phyloP scores from a whole-genome alignment of 1,140 invertebrate species.

The Dolichoris vasculosae region DNA sequence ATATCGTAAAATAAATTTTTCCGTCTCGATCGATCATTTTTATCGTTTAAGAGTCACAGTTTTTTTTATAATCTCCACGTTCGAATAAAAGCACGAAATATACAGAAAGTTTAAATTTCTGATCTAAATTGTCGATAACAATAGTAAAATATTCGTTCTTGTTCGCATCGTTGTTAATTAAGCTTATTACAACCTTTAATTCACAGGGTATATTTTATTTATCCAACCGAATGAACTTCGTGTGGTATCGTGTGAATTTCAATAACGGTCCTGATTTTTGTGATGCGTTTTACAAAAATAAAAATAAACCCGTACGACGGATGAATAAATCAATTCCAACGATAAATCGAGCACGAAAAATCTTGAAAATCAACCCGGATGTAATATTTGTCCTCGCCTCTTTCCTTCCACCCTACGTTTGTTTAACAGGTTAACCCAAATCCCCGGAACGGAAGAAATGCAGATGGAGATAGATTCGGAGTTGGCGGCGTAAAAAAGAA shows the following conservation, averaged over 20 bases:
- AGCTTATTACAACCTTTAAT: too few relatives aligned
- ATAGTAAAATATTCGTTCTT: too few relatives aligned
- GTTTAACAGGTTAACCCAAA: slow-evolving; percentile 11
- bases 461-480: not conserved
- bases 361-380: not conserved
- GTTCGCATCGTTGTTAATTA: too few relatives aligned
- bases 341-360: not conserved
- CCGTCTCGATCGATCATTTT: too few relatives aligned
- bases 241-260: not conserved
- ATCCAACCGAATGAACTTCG: not conserved
- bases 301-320: not conserved
- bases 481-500: not conserved
- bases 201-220: not conserved
- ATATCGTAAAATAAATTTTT: too few relatives aligned
- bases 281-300: not conserved
- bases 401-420: not conserved
- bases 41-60: too few relatives aligned
- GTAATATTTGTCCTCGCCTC: slow-evolving; percentile 3
- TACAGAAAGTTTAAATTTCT: too few relatives aligned
- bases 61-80: too few relatives aligned
- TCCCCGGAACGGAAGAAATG: not conserved
- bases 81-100: too few relatives aligned
- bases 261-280: not conserved
- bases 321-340: not conserved
- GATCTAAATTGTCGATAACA: too few relatives aligned